Evolutionary conservation across 2,797 vertebrate species (phyloP).

Genomic region (Ambastaia sidthimunki): DNA sequence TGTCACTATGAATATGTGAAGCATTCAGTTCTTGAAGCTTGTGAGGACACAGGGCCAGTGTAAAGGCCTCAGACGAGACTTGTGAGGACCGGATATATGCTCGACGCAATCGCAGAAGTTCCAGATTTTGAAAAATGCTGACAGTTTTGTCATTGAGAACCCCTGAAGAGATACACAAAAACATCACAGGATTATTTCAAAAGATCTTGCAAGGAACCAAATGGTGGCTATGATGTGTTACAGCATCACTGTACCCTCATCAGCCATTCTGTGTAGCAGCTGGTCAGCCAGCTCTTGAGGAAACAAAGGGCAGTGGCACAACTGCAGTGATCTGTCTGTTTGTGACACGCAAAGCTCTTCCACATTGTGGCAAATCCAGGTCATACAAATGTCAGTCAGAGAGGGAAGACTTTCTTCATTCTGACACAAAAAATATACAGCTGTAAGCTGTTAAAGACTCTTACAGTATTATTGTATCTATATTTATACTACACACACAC

Average conservation of each 20-base stretch:
- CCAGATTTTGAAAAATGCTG: constrained; percentile 88
- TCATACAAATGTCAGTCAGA: constrained; percentile 87
- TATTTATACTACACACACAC: background rate
- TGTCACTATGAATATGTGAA: constrained; percentile 84
- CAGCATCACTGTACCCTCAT: constrained; percentile 79
- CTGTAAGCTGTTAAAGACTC: constrained; percentile 18
- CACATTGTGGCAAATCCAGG: constrained; percentile 86
- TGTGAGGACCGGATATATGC: constrained; percentile 86
- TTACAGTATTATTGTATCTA: too few relatives aligned
- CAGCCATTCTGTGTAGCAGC: constrained; percentile 86
- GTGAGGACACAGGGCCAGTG: constrained; percentile 89
- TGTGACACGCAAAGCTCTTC: constrained; percentile 86
- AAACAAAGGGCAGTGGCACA: constrained; percentile 85
- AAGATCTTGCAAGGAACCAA: background rate
- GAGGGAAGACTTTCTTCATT: constrained; percentile 83
- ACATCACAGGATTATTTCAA: background rate
- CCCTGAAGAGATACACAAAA: constrained; percentile 70
- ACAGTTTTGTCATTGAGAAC: constrained; percentile 89
- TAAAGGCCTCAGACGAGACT: constrained; percentile 88
- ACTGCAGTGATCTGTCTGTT: constrained; percentile 86
- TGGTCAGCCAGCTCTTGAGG: constrained; percentile 93
- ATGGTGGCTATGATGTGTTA: background rate
- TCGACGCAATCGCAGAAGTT: constrained; percentile 86
- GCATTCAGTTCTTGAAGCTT: constrained; percentile 91
- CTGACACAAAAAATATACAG: constrained; percentile 68